phyloP scores from a whole-genome alignment of 1,140 invertebrate genomes.

The Drosophila lacertosa region DNA sequence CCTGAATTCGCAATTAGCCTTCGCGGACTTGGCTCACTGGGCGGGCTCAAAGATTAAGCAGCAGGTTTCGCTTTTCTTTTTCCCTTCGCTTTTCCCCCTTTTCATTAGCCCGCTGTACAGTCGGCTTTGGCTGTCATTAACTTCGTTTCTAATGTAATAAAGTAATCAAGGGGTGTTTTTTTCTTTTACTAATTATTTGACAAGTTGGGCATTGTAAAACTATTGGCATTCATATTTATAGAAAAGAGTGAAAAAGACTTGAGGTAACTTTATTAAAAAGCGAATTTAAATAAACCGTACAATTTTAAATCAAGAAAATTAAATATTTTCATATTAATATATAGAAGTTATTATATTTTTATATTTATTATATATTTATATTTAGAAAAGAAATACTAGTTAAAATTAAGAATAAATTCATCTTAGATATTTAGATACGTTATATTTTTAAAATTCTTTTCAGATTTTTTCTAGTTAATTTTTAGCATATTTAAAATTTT shows the following conservation, averaged over 20 bases:
- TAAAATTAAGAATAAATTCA: too few relatives aligned
- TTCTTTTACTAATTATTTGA: neutral
- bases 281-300: neutral
- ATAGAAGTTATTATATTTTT: too few relatives aligned
- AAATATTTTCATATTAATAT: too few relatives aligned
- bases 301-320: too few relatives aligned
- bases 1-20: slow-evolving; percentile 74
- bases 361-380: too few relatives aligned
- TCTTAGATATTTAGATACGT: too few relatives aligned
- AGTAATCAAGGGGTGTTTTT: neutral
- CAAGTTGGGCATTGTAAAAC: neutral
- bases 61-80: slow-evolving; percentile 34
- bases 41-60: slow-evolving; percentile 21
- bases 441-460: too few relatives aligned
- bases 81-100: neutral
- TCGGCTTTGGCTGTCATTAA: slow-evolving; percentile 7
- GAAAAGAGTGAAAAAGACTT: neutral
- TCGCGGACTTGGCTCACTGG: slow-evolving; percentile 10
- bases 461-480: too few relatives aligned
- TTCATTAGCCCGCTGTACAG: neutral
- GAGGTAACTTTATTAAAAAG: neutral
- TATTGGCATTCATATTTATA: neutral
- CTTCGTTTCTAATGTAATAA: neutral
- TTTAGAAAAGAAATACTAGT: too few relatives aligned
- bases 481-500: too few relatives aligned